phyloP scores from a whole-genome alignment of 2,797 vertebrate genomes.

The Miichthys miiuy region DNA sequence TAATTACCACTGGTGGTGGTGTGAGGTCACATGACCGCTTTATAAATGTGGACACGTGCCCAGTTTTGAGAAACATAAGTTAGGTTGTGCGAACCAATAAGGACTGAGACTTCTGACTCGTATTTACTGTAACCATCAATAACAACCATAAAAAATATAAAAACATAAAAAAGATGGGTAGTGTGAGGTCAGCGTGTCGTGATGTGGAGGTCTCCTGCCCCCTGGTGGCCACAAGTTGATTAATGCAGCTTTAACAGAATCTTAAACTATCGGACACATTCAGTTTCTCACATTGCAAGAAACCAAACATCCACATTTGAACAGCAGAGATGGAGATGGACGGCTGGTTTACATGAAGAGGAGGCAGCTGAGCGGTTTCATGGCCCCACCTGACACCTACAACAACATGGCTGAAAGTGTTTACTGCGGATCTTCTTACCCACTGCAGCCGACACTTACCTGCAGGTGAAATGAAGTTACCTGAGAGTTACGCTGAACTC shows the following conservation, averaged over 20 bases:
- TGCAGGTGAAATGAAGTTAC: conserved; percentile 90
- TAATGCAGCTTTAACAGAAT: background rate
- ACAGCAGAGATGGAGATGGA: background rate
- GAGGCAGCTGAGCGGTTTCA: background rate
- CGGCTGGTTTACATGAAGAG: background rate
- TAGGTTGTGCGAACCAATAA: background rate
- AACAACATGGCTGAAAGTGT: conserved; percentile 88
- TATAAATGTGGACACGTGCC: background rate
- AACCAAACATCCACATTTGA: background rate
- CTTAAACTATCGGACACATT: background rate
- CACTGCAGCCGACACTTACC: conserved; percentile 20
- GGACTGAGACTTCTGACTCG: no score
- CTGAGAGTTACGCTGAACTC: conserved; percentile 93
- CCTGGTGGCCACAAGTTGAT: background rate
- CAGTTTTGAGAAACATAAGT: background rate
- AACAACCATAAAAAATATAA: no score
- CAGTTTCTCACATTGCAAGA: background rate
- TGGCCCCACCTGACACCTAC: conserved; percentile 81
- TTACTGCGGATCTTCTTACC: conserved; percentile 87
- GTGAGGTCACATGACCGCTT: background rate
- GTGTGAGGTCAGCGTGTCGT: background rate
- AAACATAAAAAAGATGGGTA: no score
- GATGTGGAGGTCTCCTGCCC: background rate
- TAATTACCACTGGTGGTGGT: background rate
- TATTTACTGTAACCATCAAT: no score